Conservation (phyloP, 2,113 vertebrate species). For the Candoia aspera region DNA sequence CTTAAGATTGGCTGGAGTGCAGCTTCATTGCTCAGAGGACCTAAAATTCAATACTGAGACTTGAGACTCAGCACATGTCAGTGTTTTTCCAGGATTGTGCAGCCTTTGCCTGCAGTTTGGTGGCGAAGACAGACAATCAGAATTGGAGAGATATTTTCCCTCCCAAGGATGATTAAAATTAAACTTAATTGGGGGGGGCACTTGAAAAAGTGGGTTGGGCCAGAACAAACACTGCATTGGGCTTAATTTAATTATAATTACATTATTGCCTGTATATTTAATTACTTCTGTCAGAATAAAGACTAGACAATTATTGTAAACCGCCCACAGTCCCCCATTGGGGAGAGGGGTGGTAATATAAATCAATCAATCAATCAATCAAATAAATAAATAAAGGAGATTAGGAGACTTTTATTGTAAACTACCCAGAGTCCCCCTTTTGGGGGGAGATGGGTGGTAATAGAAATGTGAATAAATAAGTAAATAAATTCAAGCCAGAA, state of each 20-base stretch:
- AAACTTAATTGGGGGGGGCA: neutral
- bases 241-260: neutral
- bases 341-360: too few relatives aligned
- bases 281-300: neutral
- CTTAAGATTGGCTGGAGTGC: neutral
- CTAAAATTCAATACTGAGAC: neutral
- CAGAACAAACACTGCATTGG: neutral
- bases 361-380: too few relatives aligned
- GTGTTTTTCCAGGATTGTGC: neutral
- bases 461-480: too few relatives aligned
- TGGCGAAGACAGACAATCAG: neutral
- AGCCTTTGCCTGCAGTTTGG: neutral
- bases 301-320: neutral
- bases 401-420: too few relatives aligned
- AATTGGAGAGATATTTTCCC: neutral
- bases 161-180: neutral
- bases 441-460: too few relatives aligned
- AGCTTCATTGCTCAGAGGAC: neutral
- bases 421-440: too few relatives aligned
- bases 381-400: too few relatives aligned
- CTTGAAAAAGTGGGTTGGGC: neutral
- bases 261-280: neutral
- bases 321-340: too few relatives aligned
- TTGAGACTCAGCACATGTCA: neutral
- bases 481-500: neutral